Evolutionary conservation across 2,113 vertebrate genomes (phyloP).

Genomic region (Neotoma lepida): DNA sequence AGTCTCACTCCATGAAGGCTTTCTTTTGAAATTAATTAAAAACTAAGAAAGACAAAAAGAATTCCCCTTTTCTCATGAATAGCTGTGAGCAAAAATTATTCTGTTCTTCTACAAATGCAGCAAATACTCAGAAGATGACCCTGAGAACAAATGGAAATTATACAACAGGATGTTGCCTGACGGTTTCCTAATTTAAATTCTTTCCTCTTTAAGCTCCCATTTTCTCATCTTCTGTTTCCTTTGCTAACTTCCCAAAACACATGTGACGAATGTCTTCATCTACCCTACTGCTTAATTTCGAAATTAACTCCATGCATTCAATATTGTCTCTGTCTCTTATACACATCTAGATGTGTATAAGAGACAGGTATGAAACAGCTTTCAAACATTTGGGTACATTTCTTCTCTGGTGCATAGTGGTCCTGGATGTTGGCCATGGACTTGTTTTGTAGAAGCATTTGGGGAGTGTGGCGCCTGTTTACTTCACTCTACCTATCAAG

Average conservation of each 20-base stretch:
- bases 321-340: too few species aligned
- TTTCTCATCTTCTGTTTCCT: not conserved
- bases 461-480: not conserved
- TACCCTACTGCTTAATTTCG: not conserved
- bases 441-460: not conserved
- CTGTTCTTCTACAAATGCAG: not conserved
- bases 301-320: not conserved
- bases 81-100: not conserved
- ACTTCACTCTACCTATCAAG: not conserved
- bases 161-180: not conserved
- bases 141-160: not conserved
- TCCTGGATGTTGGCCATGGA: not conserved
- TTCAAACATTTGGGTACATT: not conserved
- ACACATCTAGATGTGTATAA: too few species aligned
- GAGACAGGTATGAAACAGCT: not conserved
- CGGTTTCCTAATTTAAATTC: conserved; percentile 32
- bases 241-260: conserved; percentile 2
- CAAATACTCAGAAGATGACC: not conserved
- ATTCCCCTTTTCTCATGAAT: not conserved
- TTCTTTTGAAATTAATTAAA: not conserved
- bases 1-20: not conserved
- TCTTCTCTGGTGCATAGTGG: not conserved
- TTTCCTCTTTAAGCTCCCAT: not conserved
- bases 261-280: not conserved
- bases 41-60: not conserved